Conservation (phyloP, 2,888 invertebrate species). For the Rhagonycha lutea region DNA sequence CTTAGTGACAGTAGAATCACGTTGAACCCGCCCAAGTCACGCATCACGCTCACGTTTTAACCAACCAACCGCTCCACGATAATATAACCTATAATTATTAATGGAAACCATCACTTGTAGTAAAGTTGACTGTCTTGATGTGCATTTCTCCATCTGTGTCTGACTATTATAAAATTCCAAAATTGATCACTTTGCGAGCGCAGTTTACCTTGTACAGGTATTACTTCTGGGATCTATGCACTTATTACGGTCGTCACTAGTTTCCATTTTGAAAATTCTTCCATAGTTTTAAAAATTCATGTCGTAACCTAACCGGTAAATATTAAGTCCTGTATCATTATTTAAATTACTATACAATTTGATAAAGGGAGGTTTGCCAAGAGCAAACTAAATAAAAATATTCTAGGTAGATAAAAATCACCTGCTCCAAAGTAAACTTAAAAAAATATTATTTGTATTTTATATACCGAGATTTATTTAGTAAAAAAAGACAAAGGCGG, state of each 20-base stretch:
- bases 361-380: neutral
- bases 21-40: slow-evolving; percentile 52
- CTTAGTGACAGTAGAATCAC: slow-evolving; percentile 50
- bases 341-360: neutral
- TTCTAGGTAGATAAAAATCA: neutral
- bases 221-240: neutral
- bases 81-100: slow-evolving; percentile 51
- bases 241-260: neutral
- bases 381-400: neutral
- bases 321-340: neutral
- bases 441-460: slow-evolving; percentile 4
- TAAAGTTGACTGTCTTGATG: slow-evolving; percentile 23
- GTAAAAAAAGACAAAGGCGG: slow-evolving; percentile 8
- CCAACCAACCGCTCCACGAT: slow-evolving; percentile 49
- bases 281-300: neutral
- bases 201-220: neutral
- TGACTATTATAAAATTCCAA: slow-evolving; percentile 6
- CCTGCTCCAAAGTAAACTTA: neutral
- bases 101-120: slow-evolving; percentile 50
- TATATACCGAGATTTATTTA: neutral
- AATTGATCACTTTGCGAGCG: neutral
- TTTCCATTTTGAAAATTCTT: neutral
- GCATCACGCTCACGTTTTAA: slow-evolving; percentile 51
- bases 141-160: slow-evolving; percentile 15
- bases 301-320: neutral